A percentile compares a stretch with the other conserved stretches of the same genome.
phyloP scores from a whole-genome alignment of 2,113 vertebrate species.

The Laterallus jamaicensis region DNA sequence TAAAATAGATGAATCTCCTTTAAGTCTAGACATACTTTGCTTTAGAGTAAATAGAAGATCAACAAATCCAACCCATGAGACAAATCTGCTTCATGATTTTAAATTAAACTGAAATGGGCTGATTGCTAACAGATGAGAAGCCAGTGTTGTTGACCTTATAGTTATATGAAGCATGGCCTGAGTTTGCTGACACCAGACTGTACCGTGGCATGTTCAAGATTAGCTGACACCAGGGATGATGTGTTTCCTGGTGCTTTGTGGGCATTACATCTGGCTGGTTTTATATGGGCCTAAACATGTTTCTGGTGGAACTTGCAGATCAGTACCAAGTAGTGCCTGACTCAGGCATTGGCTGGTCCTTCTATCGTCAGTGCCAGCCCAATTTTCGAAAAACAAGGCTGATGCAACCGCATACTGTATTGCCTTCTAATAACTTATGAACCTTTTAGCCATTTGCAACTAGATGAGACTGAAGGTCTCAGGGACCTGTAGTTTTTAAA shows the following conservation, averaged over 20 bases:
- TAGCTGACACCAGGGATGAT: background rate
- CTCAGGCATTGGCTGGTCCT: background rate
- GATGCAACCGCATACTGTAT: background rate
- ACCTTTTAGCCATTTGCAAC: background rate
- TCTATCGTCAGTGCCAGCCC: background rate
- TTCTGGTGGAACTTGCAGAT: background rate
- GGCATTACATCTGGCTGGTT: background rate
- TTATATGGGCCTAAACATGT: background rate
- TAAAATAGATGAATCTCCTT: background rate
- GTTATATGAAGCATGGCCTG: background rate
- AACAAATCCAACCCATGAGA: background rate
- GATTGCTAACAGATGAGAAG: background rate
- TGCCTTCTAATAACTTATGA: background rate
- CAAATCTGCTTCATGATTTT: background rate
- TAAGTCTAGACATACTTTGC: background rate
- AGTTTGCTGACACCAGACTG: background rate
- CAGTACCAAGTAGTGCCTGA: background rate
- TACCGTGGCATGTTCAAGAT: background rate
- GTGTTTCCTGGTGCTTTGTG: background rate
- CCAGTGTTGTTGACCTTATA: background rate
- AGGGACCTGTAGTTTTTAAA: background rate
- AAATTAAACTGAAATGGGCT: background rate
- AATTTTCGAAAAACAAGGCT: background rate
- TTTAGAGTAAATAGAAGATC: background rate
- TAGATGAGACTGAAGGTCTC: background rate